Evolutionary conservation across 2,888 invertebrate species (phyloP).

Genomic region (Heteropelma amictum): DNA sequence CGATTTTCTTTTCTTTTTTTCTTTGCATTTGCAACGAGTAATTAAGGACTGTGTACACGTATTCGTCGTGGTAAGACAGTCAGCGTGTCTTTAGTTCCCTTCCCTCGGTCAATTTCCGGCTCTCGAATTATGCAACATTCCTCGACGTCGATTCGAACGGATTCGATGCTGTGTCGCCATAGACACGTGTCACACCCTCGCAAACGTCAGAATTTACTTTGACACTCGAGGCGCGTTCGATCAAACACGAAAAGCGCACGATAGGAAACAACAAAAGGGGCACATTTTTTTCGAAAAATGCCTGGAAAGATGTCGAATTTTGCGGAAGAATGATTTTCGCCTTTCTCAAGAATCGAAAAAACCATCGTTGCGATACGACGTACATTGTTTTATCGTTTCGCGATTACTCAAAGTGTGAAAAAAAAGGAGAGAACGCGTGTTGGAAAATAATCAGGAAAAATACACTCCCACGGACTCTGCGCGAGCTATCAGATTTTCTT

Average conservation of each 20-base stretch:
- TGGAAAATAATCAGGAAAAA: too few relatives aligned
- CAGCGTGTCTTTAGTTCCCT: constrained; percentile 26
- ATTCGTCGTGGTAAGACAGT: constrained; percentile 20
- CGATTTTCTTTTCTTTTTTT: constrained; percentile 2
- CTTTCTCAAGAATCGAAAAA: too few relatives aligned
- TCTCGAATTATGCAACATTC: constrained; percentile 8
- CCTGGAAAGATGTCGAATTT: too few relatives aligned
- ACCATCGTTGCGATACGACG: too few relatives aligned
- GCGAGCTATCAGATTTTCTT: too few relatives aligned
- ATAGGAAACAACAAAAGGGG: too few relatives aligned
- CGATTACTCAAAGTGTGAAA: too few relatives aligned
- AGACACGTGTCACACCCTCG: constrained; percentile 5
- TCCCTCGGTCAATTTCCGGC: constrained; percentile 8
- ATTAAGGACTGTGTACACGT: constrained; percentile 24
- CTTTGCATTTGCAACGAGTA: constrained; percentile 22
- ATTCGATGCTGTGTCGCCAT: constrained; percentile 6
- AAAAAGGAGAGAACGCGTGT: too few relatives aligned
- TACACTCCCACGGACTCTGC: too few relatives aligned
- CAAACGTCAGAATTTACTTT: constrained; percentile 13
- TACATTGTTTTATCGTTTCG: too few relatives aligned
- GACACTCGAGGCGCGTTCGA: background rate
- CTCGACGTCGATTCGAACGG: constrained; percentile 1
- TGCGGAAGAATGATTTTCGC: too few relatives aligned
- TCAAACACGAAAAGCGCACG: background rate
- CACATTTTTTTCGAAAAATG: too few relatives aligned